Conservation (phyloP, 2,113 vertebrate species). For the Setophaga petechia region DNA sequence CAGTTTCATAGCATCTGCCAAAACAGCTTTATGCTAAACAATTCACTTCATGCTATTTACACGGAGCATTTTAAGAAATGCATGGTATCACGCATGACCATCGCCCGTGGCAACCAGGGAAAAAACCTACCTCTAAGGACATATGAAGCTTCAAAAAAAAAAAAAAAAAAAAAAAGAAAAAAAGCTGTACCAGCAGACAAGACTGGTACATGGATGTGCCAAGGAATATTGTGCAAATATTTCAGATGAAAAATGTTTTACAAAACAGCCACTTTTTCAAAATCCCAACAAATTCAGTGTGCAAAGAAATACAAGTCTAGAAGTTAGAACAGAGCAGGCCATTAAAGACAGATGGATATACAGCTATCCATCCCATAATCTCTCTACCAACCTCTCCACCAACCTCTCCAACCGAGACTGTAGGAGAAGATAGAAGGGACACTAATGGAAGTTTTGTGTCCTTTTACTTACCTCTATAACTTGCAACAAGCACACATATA, state of each 20-base stretch:
- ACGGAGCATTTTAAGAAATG: slow-evolving; percentile 3
- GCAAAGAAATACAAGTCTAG: background rate
- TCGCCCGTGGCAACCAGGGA: background rate
- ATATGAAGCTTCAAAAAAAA: background rate
- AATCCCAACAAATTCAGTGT: background rate
- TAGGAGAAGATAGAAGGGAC: background rate
- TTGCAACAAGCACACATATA: background rate
- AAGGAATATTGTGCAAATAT: background rate
- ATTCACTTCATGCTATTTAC: slow-evolving; percentile 46
- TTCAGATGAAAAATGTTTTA: background rate
- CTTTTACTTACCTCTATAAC: background rate
- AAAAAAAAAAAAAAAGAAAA: too few species aligned
- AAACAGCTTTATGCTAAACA: slow-evolving; percentile 10
- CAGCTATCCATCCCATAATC: background rate
- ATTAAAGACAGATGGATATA: background rate
- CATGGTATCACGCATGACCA: slow-evolving; percentile 2
- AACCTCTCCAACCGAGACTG: background rate
- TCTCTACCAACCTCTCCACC: background rate
- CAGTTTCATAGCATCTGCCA: background rate
- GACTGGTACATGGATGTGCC: background rate
- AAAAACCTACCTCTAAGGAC: background rate
- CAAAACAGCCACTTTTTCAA: background rate
- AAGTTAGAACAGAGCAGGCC: background rate
- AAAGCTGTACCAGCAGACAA: background rate
- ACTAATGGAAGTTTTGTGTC: background rate